phyloP scores from a whole-genome alignment of 2,888 invertebrate species.

The Aspidiotus rigidus region DNA sequence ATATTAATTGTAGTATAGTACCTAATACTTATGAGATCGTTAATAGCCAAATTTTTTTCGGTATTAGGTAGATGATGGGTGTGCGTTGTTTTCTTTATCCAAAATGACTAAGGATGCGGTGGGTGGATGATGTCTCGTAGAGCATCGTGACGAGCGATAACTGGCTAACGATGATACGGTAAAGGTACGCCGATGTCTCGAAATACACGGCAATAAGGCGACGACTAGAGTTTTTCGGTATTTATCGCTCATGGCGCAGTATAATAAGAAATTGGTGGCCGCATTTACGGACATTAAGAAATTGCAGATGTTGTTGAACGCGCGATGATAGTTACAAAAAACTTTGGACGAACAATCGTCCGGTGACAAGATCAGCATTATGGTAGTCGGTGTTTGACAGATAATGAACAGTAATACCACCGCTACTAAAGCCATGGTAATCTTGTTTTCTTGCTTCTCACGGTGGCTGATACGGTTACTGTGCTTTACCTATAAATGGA shows the following conservation, averaged over 20 bases:
- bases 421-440: constrained; percentile 65
- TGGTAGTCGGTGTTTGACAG: constrained; percentile 62
- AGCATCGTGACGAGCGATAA: constrained; percentile 31
- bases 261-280: constrained; percentile 66
- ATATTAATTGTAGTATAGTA: too few relatives aligned
- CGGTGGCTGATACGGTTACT: constrained; percentile 37
- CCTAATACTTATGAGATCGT: too few relatives aligned
- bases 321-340: constrained; percentile 43
- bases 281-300: constrained; percentile 61
- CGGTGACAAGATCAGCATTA: constrained; percentile 45
- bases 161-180: constrained; percentile 33
- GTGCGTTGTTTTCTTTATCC: background rate
- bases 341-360: constrained; percentile 40
- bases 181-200: constrained; percentile 27
- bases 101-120: constrained; percentile 15
- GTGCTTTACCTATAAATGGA: constrained; percentile 42
- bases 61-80: too few relatives aligned
- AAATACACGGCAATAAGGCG: constrained; percentile 39
- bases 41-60: too few relatives aligned
- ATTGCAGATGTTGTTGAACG: constrained; percentile 64
- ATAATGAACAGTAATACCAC: constrained; percentile 65
- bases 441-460: constrained; percentile 57
- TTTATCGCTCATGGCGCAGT: constrained; percentile 65
- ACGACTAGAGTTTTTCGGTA: constrained; percentile 52
- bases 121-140: constrained; percentile 15